Evolutionary conservation across 2,797 vertebrate genomes (phyloP).

Genomic region (Glyptemys insculpta): DNA sequence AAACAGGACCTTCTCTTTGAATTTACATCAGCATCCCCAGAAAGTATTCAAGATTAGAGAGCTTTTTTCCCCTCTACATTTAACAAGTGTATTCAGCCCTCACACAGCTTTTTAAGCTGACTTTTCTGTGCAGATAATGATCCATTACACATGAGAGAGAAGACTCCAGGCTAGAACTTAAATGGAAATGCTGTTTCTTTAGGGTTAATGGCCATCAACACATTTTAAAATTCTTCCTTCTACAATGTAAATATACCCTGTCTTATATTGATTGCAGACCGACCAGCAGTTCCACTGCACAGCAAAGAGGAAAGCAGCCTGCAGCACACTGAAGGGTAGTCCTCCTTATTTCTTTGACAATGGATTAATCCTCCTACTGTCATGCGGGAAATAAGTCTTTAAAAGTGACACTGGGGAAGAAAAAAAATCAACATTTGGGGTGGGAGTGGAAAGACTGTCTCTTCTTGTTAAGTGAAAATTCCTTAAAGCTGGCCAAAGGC

Average conservation of each 20-base stretch:
- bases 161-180: neutral
- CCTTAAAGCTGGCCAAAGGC: slow-evolving; percentile 5
- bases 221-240: neutral
- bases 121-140: slow-evolving; percentile 16
- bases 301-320: neutral
- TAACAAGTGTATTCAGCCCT: neutral
- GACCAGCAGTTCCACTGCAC: neutral
- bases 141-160: neutral
- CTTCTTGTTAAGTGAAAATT: slow-evolving; percentile 7
- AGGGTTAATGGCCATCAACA: neutral
- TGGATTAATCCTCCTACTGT: slow-evolving; percentile 15
- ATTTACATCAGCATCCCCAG: neutral
- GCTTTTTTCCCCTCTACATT: neutral
- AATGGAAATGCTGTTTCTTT: slow-evolving; percentile 31
- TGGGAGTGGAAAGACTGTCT: neutral
- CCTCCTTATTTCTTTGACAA: slow-evolving; percentile 35
- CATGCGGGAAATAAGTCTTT: slow-evolving; percentile 26
- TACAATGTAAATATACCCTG: neutral
- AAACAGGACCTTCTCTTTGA: neutral
- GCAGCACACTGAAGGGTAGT: neutral
- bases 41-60: neutral
- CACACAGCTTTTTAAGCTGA: neutral
- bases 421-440: neutral
- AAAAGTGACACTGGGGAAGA: slow-evolving; percentile 2
- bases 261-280: neutral